Base-by-base conservation (phyloP, 2,113 vertebrate species). In the Cyanoderma ruficeps region DNA sequence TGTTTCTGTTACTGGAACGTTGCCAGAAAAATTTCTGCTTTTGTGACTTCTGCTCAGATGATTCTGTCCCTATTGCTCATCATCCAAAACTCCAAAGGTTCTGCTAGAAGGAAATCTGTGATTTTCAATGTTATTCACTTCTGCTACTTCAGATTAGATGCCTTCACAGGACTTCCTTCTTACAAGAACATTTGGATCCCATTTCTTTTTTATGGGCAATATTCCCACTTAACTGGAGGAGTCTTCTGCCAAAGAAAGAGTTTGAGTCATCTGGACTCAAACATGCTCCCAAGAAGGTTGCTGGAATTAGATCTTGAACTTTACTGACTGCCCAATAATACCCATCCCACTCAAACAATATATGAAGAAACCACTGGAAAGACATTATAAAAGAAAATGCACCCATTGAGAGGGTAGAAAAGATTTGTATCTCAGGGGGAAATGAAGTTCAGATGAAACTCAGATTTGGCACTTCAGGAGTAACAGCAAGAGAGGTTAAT, bases 181-280 rank as follows among this genome's bases (percentile, higher is more conserved):
- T 88, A 74, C 24, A 78, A 55, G 63, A 88, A 95, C 52, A 74
- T 88, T 94, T 93, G 87, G 70, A 95, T 8, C n/a, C 76, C 21
- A 46, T 93, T 96, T 90, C 22, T 79, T 85, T 65, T 80, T 94
- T 68, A 33, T 9, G 22, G 46, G 70, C 71, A 93, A 52, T 55
- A 80, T 90, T 90, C 68, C 55, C 42, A 52, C 47, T 95, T 67
- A 70, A 95, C 27, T 50, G 35, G 39, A 37, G 12, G 15, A 83
- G 28, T 16, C 71, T 65, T 78, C 68, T 92, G 79, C 64, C 83
- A 91, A 47, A 83, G 49, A 60, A 89, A 63, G 41, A n/a, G 28
- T 78, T 86, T 70, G 68, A 75, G 83, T 81, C 76, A 55, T 80
- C 53, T 61, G 52, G 70, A n/a, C 21, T 89, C 53, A 83, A 90